These are phyloP conservation scores for Eilema caniola DNA, from an alignment of 2,888 invertebrate species.

Conservation along the genomic window DNA sequence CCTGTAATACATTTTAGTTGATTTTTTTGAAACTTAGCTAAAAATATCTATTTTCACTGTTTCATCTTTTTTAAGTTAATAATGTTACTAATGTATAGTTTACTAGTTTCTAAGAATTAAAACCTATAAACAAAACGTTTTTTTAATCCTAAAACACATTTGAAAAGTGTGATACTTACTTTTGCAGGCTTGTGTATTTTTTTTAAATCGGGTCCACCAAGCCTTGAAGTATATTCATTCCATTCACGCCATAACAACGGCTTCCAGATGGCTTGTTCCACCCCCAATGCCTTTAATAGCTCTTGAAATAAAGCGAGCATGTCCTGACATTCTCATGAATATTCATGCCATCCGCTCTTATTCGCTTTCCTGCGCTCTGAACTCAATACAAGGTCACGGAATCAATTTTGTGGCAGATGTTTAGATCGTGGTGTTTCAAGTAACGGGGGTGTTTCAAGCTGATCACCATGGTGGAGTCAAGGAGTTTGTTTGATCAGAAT, in stretches of 20 bases:
- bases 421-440: background rate
- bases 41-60: too few relatives aligned
- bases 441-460: background rate
- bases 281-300: conserved; percentile 9
- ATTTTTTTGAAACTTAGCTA: too few relatives aligned
- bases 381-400: background rate
- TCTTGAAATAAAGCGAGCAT: conserved; percentile 16
- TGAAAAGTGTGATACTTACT: too few relatives aligned
- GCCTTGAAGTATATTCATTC: background rate
- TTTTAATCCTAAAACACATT: too few relatives aligned
- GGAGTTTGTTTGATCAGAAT: background rate
- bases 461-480: background rate
- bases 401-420: conserved; percentile 6
- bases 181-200: too few relatives aligned
- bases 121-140: too few relatives aligned
- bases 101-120: too few relatives aligned
- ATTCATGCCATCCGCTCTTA: conserved; percentile 1
- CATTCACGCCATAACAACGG: background rate
- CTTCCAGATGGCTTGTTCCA: conserved; percentile 8
- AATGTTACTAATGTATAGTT: too few relatives aligned
- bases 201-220: background rate
- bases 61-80: too few relatives aligned
- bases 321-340: conserved; percentile 11
- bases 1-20: too few relatives aligned
- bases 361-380: background rate